Base-by-base conservation (phyloP, 2,113 vertebrate species). In the Rhynchopsitta pachyrhyncha region DNA sequence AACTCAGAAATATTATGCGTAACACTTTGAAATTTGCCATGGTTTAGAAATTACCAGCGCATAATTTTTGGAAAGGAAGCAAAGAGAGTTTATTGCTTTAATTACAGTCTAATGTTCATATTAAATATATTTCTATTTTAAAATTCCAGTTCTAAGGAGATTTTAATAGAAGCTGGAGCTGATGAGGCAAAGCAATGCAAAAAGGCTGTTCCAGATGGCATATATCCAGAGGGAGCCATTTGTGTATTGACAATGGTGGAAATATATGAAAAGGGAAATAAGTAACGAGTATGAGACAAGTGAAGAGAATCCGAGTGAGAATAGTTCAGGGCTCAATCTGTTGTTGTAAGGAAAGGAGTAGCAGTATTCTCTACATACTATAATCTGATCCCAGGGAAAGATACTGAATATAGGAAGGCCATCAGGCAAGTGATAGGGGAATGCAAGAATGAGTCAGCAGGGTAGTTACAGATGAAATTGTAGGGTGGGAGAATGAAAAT, bases 171-270 rank as follows among this genome's bases (percentile, higher is more conserved):
- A 97, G 62, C 80, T 70, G 69, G 66, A 94, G 69, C 92, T 95
- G 93, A 96, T 96, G 95, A 97, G 95, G 95, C 96, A 96, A 78
- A 91, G 49, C 95, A 91, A 53, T 92, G 86, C 91, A 94, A 82
- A 96, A 92, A 94, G 82, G 31, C 90, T 92, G 68, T 78, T 97
- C 93, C 95, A 97, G 96, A 97, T 97, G 95, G 95, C 64, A 25
- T 86, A 81, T 81, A 77, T 97, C 95, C 94, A 95, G 88, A 92
- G 96, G 94, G 95, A 96, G 68, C 75, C 86, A 96, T 96, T 97
- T 86, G 71, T 67, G 76, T 94, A 93, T 95, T 95, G 93, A 95
- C 71, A 86, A 85, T 1, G 0, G 90, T 83, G 85, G 66, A 92
- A 95, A 91, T 91, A 37, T 73, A 68, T 79, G 77, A 74, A 92